Conservation (phyloP, 2,797 vertebrate genomes). For the Kryptopterus vitreolus region DNA sequence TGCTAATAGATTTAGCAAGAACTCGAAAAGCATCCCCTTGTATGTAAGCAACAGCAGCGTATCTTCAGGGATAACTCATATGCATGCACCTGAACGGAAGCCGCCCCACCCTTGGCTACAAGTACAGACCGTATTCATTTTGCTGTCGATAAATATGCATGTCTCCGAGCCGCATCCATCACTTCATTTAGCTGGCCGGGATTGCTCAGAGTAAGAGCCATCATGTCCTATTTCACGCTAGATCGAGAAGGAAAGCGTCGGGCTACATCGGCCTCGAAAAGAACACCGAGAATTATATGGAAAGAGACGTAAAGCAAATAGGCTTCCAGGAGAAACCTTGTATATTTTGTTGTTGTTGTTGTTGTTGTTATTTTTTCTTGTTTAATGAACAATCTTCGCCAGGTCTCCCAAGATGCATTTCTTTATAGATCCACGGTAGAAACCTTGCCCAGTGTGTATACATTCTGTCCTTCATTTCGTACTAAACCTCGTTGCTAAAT, state of each 20-base stretch:
- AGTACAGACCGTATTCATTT: slow-evolving; percentile 5
- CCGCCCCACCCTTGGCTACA: background rate
- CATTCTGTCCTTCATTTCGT: too few species aligned
- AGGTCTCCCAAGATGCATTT: background rate
- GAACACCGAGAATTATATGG: slow-evolving; percentile 12
- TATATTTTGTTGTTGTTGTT: too few species aligned
- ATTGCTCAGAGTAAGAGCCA: slow-evolving; percentile 35
- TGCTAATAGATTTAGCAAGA: slow-evolving; percentile 4
- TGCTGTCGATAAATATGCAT: slow-evolving; percentile 14
- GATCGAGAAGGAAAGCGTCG: slow-evolving; percentile 18
- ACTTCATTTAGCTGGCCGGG: slow-evolving; percentile 40
- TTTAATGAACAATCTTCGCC: background rate
- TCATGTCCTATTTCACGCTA: slow-evolving; percentile 40
- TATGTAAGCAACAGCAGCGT: background rate
- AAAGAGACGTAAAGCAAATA: slow-evolving; percentile 14
- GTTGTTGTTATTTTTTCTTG: slow-evolving; percentile 1
- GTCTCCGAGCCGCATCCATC: slow-evolving; percentile 17
- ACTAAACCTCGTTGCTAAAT: too few species aligned
- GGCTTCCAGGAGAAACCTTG: background rate
- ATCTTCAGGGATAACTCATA: background rate
- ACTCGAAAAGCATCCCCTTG: background rate
- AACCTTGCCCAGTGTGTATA: background rate
- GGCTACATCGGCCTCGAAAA: background rate
- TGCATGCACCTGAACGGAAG: slow-evolving; percentile 1
- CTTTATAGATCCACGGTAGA: background rate